Conservation (phyloP, 1,140 invertebrate species). For the Potamilus streckersoni region DNA sequence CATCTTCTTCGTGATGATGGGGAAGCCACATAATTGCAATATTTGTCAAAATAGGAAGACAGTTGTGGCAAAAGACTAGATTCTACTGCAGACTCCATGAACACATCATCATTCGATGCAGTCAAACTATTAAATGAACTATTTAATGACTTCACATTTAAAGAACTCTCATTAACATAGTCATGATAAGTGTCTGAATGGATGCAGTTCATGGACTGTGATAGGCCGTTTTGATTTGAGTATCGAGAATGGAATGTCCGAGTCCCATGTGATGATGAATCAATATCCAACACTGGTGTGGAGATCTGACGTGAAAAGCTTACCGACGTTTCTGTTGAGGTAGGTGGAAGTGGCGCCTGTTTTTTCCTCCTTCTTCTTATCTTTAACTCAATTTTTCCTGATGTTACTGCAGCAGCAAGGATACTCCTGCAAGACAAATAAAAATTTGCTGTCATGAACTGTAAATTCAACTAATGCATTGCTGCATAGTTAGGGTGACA, state of each 20-base stretch:
- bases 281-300: conserved; percentile 2
- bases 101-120: conserved; percentile 28
- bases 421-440: conserved; percentile 19
- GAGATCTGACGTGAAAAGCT: conserved; percentile 14
- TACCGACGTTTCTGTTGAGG: neutral
- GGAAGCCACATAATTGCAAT: conserved; percentile 4
- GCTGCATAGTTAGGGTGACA: no score
- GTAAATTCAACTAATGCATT: no score
- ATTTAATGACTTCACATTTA: conserved; percentile 22
- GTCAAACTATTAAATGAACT: conserved; percentile 29
- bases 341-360: conserved; percentile 3
- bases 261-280: conserved; percentile 5
- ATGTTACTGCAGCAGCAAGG: conserved; percentile 9
- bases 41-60: conserved; percentile 1
- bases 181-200: conserved; percentile 9
- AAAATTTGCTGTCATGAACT: neutral
- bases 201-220: conserved; percentile 20
- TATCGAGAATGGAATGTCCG: neutral
- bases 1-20: conserved; percentile 8
- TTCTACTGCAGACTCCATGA: conserved; percentile 20
- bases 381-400: conserved; percentile 16
- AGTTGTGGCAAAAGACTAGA: conserved; percentile 9
- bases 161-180: conserved; percentile 2
- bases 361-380: conserved; percentile 20
- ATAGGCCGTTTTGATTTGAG: neutral